phyloP scores from a whole-genome alignment of 2,888 invertebrate genomes.

The Dynastes hyllus region DNA sequence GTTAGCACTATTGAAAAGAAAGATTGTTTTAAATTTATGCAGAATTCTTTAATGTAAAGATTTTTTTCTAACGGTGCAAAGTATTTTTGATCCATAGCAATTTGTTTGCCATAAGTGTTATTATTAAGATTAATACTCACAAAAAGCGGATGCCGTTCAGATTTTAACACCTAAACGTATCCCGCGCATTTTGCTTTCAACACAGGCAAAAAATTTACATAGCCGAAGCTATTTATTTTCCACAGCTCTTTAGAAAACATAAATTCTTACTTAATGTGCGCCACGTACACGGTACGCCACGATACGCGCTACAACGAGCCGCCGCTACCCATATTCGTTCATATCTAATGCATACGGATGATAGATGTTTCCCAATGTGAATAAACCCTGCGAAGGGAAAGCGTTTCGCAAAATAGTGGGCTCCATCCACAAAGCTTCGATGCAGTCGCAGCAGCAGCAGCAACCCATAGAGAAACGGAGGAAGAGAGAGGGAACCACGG shows the following conservation, averaged over 20 bases:
- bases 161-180: no score
- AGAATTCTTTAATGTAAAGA: no score
- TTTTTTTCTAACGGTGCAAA: no score
- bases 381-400: conserved; percentile 35
- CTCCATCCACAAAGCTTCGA: conserved; percentile 8
- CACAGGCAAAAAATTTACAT: neutral
- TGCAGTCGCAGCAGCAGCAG: neutral
- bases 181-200: no score
- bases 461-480: neutral
- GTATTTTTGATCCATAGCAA: no score
- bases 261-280: conserved; percentile 32
- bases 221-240: conserved; percentile 4
- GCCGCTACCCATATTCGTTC: conserved; percentile 24
- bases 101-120: no score
- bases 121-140: no score
- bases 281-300: neutral
- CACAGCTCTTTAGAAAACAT: conserved; percentile 29
- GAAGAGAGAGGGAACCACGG: neutral
- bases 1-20: no score
- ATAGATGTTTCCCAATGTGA: conserved; percentile 39
- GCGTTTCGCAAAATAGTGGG: conserved; percentile 23
- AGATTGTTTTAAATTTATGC: no score
- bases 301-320: conserved; percentile 12
- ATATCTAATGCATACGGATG: conserved; percentile 40
- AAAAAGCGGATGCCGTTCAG: no score